Evolutionary conservation across 2,113 vertebrate genomes (phyloP).

Genomic region (Lanius ludovicianus): DNA sequence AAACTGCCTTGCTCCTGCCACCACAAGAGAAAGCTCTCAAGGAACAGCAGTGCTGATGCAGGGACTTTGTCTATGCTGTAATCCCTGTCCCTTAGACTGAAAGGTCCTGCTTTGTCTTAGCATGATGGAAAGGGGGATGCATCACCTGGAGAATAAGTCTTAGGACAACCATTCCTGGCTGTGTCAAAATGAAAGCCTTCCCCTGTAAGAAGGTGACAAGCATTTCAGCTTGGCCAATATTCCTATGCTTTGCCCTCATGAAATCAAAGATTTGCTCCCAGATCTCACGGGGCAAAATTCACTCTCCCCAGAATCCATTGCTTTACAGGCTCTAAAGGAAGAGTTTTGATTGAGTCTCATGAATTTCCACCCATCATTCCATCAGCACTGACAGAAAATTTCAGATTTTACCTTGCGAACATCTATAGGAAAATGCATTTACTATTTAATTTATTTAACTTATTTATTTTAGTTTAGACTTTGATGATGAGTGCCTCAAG

Average conservation of each 20-base stretch:
- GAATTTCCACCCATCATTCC: background rate
- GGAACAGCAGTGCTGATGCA: background rate
- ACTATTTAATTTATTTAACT: background rate
- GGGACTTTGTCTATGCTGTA: background rate
- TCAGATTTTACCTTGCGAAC: background rate
- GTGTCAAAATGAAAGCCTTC: background rate
- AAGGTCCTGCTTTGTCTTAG: background rate
- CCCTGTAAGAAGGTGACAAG: background rate
- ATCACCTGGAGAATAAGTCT: background rate
- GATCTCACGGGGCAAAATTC: background rate
- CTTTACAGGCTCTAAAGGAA: background rate
- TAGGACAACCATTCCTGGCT: background rate
- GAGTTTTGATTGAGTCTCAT: background rate
- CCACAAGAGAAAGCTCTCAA: background rate
- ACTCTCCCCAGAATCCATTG: background rate
- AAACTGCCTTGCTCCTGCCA: background rate
- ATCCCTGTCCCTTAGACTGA: background rate
- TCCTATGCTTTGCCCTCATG: accelerated
- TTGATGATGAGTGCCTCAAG: background rate
- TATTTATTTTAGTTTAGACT: background rate
- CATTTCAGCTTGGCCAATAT: background rate
- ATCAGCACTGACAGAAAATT: background rate
- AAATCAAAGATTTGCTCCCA: background rate
- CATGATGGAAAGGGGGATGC: background rate
- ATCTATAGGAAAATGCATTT: background rate